A percentile compares a stretch with the other conserved stretches of the same genome.
Evolutionary conservation across 1,140 invertebrate species (phyloP).

Genomic region (Platyscapa corneri): DNA sequence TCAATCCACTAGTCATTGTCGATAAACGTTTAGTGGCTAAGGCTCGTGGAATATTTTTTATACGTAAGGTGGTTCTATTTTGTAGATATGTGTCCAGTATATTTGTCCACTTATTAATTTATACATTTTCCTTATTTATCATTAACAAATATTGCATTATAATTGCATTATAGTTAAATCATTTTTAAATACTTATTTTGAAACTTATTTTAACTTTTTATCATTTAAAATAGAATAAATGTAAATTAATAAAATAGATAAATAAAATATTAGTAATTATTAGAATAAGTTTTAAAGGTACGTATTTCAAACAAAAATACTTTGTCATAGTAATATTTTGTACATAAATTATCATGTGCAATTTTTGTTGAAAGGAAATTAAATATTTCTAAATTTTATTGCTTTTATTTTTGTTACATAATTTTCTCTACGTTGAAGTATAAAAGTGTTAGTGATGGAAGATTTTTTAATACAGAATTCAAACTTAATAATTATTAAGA

Average conservation of each 20-base stretch:
- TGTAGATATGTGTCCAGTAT: constrained; percentile 52
- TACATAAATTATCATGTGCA: background rate
- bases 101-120: background rate
- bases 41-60: constrained; percentile 58
- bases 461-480: background rate
- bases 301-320: too few relatives aligned
- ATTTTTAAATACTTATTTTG: too few relatives aligned
- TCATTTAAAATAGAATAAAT: background rate
- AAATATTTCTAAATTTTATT: too few relatives aligned
- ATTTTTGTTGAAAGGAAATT: background rate
- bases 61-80: constrained; percentile 72
- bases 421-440: background rate
- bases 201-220: background rate
- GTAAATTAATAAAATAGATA: too few relatives aligned
- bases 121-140: background rate
- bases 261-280: too few relatives aligned
- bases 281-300: background rate
- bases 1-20: constrained; percentile 60
- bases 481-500: background rate
- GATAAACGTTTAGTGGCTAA: constrained; percentile 59
- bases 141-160: constrained; percentile 17
- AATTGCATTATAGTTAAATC: too few relatives aligned
- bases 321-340: too few relatives aligned
- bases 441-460: background rate
- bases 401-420: background rate